These are phyloP conservation scores for Caradrina clavipalpis DNA, from an alignment of 2,888 invertebrate species.

Conservation along the genomic window DNA sequence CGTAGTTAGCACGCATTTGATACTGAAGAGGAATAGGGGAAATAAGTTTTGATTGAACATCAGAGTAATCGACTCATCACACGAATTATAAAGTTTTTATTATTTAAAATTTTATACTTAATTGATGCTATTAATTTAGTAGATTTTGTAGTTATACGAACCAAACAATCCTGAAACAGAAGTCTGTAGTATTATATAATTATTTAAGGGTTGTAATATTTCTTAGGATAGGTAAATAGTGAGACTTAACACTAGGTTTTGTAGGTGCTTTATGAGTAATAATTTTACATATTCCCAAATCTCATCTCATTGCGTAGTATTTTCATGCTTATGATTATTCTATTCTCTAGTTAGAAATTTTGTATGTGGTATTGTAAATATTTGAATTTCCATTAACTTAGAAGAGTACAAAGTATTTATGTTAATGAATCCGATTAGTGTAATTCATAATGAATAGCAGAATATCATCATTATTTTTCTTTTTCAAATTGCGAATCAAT, in stretches of 20 bases:
- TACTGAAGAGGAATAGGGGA: conserved; percentile 9
- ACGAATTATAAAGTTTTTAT: conserved; percentile 58
- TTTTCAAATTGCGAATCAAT: conserved; percentile 26
- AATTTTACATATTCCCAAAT: conserved; percentile 73
- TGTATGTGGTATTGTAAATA: conserved; percentile 83
- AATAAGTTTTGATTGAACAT: conserved; percentile 39
- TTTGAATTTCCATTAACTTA: conserved; percentile 86
- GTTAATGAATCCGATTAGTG: conserved; percentile 77
- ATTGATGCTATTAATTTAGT: conserved; percentile 59
- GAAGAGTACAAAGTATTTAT: conserved; percentile 89
- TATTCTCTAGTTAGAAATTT: conserved; percentile 72
- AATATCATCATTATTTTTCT: conserved; percentile 50
- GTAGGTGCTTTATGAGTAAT: conserved; percentile 77
- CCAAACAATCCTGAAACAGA: conserved; percentile 73
- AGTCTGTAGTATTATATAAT: conserved; percentile 80
- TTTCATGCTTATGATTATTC: conserved; percentile 70
- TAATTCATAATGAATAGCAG: conserved; percentile 71
- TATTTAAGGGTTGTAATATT: conserved; percentile 81
- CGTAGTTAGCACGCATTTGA: conserved; percentile 50
- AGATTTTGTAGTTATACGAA: conserved; percentile 60
- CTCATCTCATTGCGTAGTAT: conserved; percentile 71
- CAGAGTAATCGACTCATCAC: conserved; percentile 48
- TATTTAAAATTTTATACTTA: conserved; percentile 54
- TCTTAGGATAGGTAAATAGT: conserved; percentile 79
- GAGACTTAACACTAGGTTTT: conserved; percentile 82